Percentiles rank a stretch among this genome's conserved stretches.
Evolutionary conservation across 1,140 invertebrate species (phyloP).

Genomic region (Gryon sp.): DNA sequence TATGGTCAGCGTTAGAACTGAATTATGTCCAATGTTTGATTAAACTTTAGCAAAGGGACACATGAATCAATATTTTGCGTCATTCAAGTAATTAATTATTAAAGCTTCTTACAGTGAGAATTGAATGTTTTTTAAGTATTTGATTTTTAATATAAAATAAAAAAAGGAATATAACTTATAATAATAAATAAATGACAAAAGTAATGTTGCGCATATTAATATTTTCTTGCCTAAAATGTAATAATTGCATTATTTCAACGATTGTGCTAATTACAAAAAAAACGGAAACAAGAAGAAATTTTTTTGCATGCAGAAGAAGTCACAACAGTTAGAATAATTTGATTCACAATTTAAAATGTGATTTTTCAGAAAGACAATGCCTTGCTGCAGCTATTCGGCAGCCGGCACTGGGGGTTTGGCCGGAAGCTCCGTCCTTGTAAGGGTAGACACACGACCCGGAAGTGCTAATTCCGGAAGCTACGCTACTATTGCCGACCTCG

Average conservation of each 20-base stretch:
- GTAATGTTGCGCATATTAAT: no score
- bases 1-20: not conserved
- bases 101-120: no score
- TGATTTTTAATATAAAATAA: no score
- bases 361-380: constrained; percentile 76
- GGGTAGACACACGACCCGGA: constrained; percentile 84
- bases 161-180: no score
- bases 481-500: constrained; percentile 88
- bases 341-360: not conserved
- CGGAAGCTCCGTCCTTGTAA: constrained; percentile 83
- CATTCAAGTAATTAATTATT: no score
- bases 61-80: no score
- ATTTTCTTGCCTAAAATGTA: no score
- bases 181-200: no score
- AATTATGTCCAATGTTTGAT: no score
- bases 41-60: no score
- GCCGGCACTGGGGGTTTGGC: constrained; percentile 75
- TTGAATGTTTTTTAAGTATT: no score
- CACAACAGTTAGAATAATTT: not conserved
- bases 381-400: constrained; percentile 78
- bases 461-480: constrained; percentile 88
- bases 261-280: not conserved
- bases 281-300: not conserved
- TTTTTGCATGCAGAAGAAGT: not conserved
- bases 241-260: not conserved